Base-by-base conservation (phyloP, 2,113 vertebrate species). In the Oostethus manadensis region DNA sequence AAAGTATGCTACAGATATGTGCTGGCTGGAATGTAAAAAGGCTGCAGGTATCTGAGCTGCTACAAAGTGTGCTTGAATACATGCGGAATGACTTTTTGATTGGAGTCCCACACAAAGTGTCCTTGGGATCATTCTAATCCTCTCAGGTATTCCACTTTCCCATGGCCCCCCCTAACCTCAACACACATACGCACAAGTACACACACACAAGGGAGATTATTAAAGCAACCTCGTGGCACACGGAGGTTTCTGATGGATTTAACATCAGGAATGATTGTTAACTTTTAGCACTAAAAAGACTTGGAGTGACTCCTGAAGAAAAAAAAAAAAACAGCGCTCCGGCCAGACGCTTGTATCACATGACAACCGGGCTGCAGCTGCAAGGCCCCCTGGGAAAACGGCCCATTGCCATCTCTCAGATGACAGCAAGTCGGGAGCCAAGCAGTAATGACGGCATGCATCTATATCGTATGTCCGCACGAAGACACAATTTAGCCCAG, bases 221-320 rank as follows among this genome's bases (percentile, higher is more conserved):
- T 84, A 82, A 72, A 74, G 77, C 51, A 46, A 83, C 84, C 82
- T 83, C 74, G 78, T 87, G 87, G 83, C 85, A 80, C 74, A 73
- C 61, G 60, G 65, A 79, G 73, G 75, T 83, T 84, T 85, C 73
- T 84, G 84, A 79, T 76, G 86, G 89, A 88, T 88, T 89, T 89
- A 91, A 87, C 82, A 88, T 87, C 85, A 78, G 84, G 73, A 77
- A 78, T 73, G 79, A 86, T 73, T 87, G 83, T 87, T 87, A 84
- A 79, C 79, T 84, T 85, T 72, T 78, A 77, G 79, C 75, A 81
- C 82, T 80, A 73, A 67, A 87, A 84, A 67, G 74, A 70, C 74
- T 79, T 72, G 76, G 81, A 87, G 79, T 60, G 67, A 78, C 73
- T 84, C 83, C 83, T 88, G 87, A 86, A 84, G 84, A 40, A 55